phyloP scores from a whole-genome alignment of 2,113 vertebrate genomes.

The Leiothrix lutea region DNA sequence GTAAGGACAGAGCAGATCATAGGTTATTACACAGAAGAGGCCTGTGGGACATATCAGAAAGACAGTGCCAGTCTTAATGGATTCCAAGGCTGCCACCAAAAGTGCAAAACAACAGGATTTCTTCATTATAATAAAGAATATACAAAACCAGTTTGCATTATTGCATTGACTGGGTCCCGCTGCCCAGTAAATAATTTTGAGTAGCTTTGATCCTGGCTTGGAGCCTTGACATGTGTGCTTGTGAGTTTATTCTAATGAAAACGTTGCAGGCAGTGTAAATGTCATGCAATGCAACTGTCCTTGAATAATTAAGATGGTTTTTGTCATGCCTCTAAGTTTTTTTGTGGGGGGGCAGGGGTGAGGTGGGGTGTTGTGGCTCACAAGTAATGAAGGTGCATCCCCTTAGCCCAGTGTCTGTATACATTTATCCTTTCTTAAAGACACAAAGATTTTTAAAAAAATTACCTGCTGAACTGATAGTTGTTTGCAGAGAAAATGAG shows the following conservation, averaged over 20 bases:
- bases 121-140: background rate
- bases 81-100: background rate
- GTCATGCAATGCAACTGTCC: background rate
- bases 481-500: background rate
- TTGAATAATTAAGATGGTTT: background rate
- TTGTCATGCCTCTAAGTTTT: background rate
- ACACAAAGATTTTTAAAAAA: background rate
- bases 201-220: background rate
- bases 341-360: rapidly evolving
- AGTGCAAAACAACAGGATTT: background rate
- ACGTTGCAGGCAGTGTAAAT: background rate
- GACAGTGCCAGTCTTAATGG: background rate
- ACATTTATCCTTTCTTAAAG: background rate
- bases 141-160: rapidly evolving
- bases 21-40: background rate
- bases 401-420: background rate
- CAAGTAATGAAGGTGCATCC: background rate
- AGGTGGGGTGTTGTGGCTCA: background rate
- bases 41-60: background rate
- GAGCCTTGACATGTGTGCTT: background rate
- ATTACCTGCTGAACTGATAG: background rate
- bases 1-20: background rate
- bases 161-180: background rate
- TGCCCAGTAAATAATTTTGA: background rate
- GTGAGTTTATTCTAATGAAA: background rate